Percentiles rank a stretch among this genome's conserved stretches.
Conservation (phyloP, 2,113 vertebrate genomes). For the Thomomys bottae region DNA sequence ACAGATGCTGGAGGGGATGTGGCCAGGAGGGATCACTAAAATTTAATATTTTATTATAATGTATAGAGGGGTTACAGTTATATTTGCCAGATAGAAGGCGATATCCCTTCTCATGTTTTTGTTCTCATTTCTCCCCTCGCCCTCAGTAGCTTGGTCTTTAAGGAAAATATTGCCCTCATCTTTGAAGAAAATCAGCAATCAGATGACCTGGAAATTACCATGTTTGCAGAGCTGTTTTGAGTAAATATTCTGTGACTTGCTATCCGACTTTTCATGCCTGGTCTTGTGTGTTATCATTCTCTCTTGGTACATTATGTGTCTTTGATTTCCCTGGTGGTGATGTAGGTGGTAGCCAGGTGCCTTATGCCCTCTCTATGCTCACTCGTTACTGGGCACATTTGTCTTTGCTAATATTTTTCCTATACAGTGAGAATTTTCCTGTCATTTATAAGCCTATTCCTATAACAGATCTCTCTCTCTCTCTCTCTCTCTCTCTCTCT, state of each 20-base stretch:
- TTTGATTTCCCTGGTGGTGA: background rate
- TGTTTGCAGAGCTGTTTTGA: background rate
- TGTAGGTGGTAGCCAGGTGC: background rate
- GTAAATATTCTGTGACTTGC: background rate
- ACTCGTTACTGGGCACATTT: background rate
- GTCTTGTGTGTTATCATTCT: background rate
- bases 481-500: no score
- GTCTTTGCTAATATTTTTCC: background rate
- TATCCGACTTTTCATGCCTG: background rate
- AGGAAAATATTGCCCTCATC: background rate
- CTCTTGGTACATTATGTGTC: background rate
- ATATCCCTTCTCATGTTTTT: no score
- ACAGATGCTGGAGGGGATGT: no score
- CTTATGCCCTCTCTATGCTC: background rate
- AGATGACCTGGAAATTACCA: rapidly evolving
- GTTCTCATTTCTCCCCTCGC: no score
- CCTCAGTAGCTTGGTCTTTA: background rate
- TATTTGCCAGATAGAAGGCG: no score
- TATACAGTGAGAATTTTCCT: background rate
- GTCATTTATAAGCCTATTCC: background rate
- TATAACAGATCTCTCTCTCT: no score
- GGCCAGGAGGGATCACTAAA: no score
- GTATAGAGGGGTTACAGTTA: no score
- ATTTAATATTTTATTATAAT: no score
- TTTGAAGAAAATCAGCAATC: background rate